These are phyloP conservation scores for Catharus fuscescens DNA, from an alignment of 2,113 vertebrate genomes.

Conservation along the genomic window DNA sequence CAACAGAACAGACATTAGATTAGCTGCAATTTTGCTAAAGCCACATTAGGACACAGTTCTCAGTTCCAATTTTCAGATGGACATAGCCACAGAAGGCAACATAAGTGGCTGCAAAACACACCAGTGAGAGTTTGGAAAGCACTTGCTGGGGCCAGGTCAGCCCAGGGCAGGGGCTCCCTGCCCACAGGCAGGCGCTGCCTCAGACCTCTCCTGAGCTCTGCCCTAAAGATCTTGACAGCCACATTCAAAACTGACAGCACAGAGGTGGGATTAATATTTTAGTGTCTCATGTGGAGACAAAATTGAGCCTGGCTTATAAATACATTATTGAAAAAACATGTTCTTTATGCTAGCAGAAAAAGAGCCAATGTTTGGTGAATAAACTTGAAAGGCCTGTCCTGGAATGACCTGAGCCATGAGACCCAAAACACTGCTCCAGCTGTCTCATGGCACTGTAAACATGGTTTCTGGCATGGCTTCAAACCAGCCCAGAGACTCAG, in stretches of 20 bases:
- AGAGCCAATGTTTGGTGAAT: rapidly evolving
- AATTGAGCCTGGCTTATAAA: neutral
- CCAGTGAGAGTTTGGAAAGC: neutral
- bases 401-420: neutral
- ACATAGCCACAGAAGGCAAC: neutral
- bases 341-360: neutral
- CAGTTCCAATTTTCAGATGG: neutral
- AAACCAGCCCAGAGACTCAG: neutral
- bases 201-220: neutral
- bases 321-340: neutral
- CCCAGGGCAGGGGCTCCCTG: rapidly evolving
- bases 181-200: rapidly evolving
- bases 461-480: neutral
- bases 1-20: neutral
- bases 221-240: neutral
- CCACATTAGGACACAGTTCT: neutral
- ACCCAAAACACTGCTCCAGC: neutral
- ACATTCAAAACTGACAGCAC: neutral
- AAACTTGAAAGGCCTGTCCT: neutral
- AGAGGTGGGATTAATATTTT: conserved; percentile 7
- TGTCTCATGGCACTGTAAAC: neutral
- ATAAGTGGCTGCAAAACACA: rapidly evolving
- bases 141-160: neutral
- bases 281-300: neutral
- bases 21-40: neutral